Percentiles rank a stretch among this genome's conserved stretches.
These are phyloP conservation scores for Paramormyrops kingsleyae DNA, from an alignment of 2,113 vertebrate genomes.

Conservation along the genomic window DNA sequence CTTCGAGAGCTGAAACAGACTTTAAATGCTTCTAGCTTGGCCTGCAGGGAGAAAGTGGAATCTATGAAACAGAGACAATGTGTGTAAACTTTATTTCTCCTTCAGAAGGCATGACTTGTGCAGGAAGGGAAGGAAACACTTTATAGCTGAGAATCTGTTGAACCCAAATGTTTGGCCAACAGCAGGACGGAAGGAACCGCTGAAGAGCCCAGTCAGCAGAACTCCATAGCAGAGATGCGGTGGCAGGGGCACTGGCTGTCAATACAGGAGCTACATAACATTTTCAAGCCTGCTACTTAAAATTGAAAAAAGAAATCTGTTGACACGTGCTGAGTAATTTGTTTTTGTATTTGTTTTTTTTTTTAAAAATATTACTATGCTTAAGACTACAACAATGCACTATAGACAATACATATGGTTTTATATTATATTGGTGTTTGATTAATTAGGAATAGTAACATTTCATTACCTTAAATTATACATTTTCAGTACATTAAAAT, in stretches of 20 bases:
- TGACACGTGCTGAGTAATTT: conserved; percentile 34
- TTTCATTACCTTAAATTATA: conserved; percentile 75
- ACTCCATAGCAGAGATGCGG: conserved; percentile 7
- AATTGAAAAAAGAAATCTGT: conserved; percentile 29
- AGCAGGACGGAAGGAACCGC: not conserved
- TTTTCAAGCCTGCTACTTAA: conserved; percentile 25
- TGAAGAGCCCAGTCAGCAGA: conserved; percentile 4
- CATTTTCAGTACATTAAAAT: conserved; percentile 68
- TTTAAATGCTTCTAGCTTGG: not conserved
- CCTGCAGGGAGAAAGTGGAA: not conserved
- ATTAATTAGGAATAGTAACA: conserved; percentile 73
- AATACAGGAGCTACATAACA: conserved; percentile 15
- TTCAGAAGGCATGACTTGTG: conserved; percentile 43
- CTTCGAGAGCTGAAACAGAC: not conserved
- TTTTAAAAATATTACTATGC: conserved; percentile 56
- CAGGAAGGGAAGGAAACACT: conserved; percentile 34
- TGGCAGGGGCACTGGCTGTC: not conserved
- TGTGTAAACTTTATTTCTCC: conserved; percentile 55
- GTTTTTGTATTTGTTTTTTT: conserved; percentile 45
- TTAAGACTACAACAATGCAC: conserved; percentile 65
- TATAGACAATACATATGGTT: conserved; percentile 65
- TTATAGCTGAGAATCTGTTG: conserved; percentile 29
- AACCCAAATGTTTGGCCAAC: conserved; percentile 11
- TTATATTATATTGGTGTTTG: conserved; percentile 64
- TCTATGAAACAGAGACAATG: conserved; percentile 13